Conservation (phyloP, 2,113 vertebrate species). For the Hyaena hyaena region DNA sequence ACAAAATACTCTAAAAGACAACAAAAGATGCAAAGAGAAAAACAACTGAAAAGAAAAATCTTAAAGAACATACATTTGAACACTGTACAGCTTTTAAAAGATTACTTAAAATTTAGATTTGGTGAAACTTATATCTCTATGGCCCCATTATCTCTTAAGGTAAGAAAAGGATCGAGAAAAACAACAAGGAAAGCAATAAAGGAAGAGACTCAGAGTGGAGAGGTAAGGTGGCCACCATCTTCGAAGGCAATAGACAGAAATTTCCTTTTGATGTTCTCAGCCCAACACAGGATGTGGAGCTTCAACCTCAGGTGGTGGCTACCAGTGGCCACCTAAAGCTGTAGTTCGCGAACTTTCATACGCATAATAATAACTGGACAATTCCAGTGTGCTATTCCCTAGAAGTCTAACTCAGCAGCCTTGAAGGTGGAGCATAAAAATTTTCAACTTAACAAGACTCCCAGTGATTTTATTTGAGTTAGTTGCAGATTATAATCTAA, state of each 20-base stretch:
- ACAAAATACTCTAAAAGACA: not conserved
- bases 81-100: not conserved
- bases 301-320: not conserved
- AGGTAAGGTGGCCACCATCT: not conserved
- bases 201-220: not conserved
- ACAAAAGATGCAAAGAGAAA: not conserved
- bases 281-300: rapidly evolving
- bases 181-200: not conserved
- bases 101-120: constrained; percentile 26
- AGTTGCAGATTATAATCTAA: not conserved
- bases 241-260: not conserved
- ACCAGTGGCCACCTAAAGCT: not conserved
- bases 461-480: not conserved
- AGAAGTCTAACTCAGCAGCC: not conserved
- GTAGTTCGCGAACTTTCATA: not conserved
- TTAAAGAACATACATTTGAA: not conserved
- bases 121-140: not conserved
- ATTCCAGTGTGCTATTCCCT: not conserved
- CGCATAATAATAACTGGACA: not conserved
- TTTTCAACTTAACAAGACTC: not conserved
- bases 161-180: not conserved
- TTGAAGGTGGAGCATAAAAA: not conserved
- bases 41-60: not conserved
- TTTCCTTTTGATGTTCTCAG: not conserved
- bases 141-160: not conserved